A percentile compares a stretch with the other conserved stretches of the same genome.
Conservation (phyloP, 2,888 invertebrate species). For the Drosophila ezoana region DNA sequence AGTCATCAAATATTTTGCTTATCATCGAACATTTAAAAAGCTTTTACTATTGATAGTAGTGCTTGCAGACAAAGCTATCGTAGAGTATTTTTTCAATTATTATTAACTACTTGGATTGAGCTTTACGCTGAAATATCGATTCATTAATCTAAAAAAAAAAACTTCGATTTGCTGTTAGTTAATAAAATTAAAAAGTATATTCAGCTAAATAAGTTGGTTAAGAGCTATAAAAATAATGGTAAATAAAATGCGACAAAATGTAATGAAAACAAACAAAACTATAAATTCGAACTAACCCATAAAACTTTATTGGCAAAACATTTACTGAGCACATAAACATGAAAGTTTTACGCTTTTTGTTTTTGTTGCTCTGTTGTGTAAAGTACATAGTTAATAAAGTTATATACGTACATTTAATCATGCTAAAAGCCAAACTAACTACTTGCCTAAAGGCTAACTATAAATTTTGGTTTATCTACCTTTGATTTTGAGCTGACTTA, state of each 20-base stretch:
- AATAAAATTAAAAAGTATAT: slow-evolving; percentile 9
- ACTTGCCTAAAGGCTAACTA: slow-evolving; percentile 16
- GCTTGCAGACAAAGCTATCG: no score
- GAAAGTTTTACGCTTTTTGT: slow-evolving; percentile 39
- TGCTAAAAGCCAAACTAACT: slow-evolving; percentile 60
- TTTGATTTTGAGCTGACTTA: slow-evolving; percentile 12
- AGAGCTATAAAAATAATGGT: slow-evolving; percentile 43
- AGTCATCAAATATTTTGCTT: no score
- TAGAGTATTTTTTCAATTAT: no score
- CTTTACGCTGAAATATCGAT: no score
- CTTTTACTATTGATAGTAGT: no score
- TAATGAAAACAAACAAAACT: slow-evolving; percentile 81
- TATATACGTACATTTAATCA: slow-evolving; percentile 58
- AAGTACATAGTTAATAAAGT: slow-evolving; percentile 4
- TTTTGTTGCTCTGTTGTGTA: slow-evolving; percentile 22
- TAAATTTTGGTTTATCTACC: slow-evolving; percentile 25
- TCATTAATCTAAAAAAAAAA: not conserved
- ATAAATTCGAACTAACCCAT: slow-evolving; percentile 68
- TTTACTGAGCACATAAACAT: slow-evolving; percentile 63
- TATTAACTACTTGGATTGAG: no score
- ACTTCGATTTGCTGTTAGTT: slow-evolving; percentile 1
- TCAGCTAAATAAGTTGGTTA: slow-evolving; percentile 36
- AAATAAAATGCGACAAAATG: slow-evolving; percentile 61
- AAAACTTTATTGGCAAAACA: slow-evolving; percentile 71
- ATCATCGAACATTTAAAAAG: no score